Base-by-base conservation (phyloP, 2,888 invertebrate species). In the Drosophila anomalipes region DNA sequence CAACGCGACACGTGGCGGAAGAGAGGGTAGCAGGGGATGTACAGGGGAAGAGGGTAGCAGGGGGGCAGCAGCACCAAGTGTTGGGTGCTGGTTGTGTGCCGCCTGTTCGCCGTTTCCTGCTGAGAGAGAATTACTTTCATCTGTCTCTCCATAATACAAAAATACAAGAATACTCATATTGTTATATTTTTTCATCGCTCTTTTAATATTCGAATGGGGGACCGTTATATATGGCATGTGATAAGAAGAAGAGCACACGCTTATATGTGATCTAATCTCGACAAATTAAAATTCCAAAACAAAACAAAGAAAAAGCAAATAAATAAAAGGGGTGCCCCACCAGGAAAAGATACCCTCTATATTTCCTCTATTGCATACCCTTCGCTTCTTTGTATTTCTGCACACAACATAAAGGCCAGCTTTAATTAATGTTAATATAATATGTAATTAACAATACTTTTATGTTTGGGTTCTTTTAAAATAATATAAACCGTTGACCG, bases 191-290 rank as follows among this genome's bases (percentile, higher is more conserved):
- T 30, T 28, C 47, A 19, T 41, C 35, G 32, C 41, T 35, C 52
- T 28, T 67, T 62, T 66, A 63, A 67, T 66, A 65, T 79, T 71
- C 54, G 63, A 39, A 58, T 65, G 58, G 67, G 56, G 52, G 41
- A 16, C 41, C 44, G 39, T 51, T 28, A 28, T 51, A 28, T 28
- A 28, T 19, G 51, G 47, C 22, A 47, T 37, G 41, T 32, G 54
- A 77, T 58, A 74, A 61, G 10, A 59, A 73, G 61, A 53, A 47
- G 28, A 37, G 56, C 60, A 71, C 58, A 61, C 28, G 28, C 14
- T 39, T 30, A 4, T 2, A 16, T 66, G 41, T 62, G 88, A 89
- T 87, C 51, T 81, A 89, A 86, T 89, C 86, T 78, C 39, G 41
- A 61, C 58, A 82, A 77, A 89, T 87, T 87, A 82, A 80, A 79